Conservation (phyloP, 2,797 vertebrate genomes). For the Anabacerthia variegaticeps region DNA sequence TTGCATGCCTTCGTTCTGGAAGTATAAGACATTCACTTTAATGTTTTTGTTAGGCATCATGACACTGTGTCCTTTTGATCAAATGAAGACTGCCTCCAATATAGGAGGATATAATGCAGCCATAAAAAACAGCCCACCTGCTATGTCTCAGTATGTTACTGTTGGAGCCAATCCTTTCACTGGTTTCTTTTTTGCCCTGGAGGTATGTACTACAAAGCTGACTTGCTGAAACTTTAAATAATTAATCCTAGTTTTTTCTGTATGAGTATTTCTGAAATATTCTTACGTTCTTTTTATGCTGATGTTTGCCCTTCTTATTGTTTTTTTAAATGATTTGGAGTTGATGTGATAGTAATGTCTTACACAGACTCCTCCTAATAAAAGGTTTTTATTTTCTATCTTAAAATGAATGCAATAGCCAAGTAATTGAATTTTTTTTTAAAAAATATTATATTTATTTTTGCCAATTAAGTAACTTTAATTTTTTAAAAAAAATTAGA, state of each 20-base stretch:
- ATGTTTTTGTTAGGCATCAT: conserved; percentile 84
- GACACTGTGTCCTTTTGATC: conserved; percentile 95
- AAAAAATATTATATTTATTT: too few relatives aligned
- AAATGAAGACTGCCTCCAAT: conserved; percentile 97
- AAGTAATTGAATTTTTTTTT: background rate
- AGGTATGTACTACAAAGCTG: conserved; percentile 80
- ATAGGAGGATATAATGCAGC: conserved; percentile 93
- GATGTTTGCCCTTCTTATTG: background rate
- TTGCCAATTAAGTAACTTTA: background rate
- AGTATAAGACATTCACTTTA: background rate
- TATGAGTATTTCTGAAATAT: background rate
- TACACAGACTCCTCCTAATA: background rate
- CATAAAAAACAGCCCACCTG: conserved; percentile 94
- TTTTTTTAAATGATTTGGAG: background rate
- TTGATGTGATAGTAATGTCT: background rate
- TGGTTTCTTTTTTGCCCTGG: conserved; percentile 95
- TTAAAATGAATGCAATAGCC: background rate
- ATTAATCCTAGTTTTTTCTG: background rate
- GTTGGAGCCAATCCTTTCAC: conserved; percentile 94
- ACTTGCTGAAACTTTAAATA: background rate
- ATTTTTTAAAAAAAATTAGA: background rate
- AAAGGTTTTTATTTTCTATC: background rate
- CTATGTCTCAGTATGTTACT: conserved; percentile 96
- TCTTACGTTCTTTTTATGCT: background rate
- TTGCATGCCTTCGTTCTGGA: background rate